Evolutionary conservation across 2,797 vertebrate species (phyloP).

Genomic region (Spatula versicolor): DNA sequence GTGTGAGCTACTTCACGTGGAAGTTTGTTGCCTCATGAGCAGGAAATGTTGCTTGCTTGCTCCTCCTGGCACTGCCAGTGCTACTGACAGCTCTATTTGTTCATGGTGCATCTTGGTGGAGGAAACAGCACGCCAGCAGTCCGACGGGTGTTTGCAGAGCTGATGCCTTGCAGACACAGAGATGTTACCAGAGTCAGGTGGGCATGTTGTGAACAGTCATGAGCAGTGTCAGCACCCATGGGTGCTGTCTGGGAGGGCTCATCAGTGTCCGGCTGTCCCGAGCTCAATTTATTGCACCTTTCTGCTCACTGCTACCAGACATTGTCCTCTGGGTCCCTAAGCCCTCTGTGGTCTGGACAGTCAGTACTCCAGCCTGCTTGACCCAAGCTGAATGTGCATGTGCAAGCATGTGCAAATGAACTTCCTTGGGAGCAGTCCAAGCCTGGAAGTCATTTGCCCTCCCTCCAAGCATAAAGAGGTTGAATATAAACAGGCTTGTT

Average conservation of each 20-base stretch:
- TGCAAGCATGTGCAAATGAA: not conserved
- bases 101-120: not conserved
- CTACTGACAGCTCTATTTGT: not conserved
- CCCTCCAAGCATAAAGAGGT: not conserved
- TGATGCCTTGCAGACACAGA: not conserved
- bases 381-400: not conserved
- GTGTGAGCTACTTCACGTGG: fast-evolving
- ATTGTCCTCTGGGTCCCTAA: not conserved
- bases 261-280: not conserved
- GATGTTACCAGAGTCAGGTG: not conserved
- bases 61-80: not conserved
- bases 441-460: not conserved
- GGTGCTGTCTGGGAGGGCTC: not conserved
- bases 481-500: not conserved
- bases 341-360: not conserved
- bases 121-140: not conserved
- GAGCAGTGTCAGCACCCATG: not conserved
- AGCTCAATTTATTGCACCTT: not conserved
- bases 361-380: not conserved
- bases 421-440: not conserved
- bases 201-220: not conserved
- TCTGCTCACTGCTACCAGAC: not conserved
- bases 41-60: not conserved
- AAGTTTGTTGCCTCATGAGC: not conserved
- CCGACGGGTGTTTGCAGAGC: not conserved